Conservation (phyloP, 2,888 invertebrate species). For the Protonemura montana region DNA sequence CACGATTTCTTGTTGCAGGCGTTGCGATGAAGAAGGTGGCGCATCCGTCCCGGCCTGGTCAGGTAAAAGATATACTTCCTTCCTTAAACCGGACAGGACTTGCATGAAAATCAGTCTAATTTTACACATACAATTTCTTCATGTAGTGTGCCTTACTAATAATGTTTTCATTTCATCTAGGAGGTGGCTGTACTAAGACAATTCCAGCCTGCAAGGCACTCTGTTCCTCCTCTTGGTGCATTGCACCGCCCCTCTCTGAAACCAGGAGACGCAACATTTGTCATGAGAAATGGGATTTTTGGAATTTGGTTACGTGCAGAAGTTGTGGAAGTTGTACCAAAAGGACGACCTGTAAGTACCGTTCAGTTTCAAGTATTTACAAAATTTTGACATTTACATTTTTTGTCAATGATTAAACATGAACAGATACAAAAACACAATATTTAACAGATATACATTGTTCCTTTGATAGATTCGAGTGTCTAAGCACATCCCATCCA, state of each 20-base stretch:
- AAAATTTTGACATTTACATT: no score
- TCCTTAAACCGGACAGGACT: neutral
- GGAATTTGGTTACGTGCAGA: constrained; percentile 71
- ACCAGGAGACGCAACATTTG: constrained; percentile 66
- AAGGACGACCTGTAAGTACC: constrained; percentile 55
- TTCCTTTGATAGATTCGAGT: neutral
- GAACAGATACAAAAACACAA: no score
- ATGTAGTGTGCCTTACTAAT: neutral
- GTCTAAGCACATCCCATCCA: neutral
- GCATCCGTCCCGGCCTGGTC: constrained; percentile 54
- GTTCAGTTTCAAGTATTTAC: no score
- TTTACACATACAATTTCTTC: neutral
- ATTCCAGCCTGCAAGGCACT: constrained; percentile 42
- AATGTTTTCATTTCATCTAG: neutral
- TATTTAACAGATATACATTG: no score
- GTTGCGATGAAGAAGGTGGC: constrained; percentile 58
- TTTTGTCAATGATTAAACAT: no score
- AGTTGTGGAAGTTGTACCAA: constrained; percentile 61
- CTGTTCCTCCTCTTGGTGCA: constrained; percentile 66
- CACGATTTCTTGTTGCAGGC: constrained; percentile 45
- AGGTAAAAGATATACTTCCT: neutral
- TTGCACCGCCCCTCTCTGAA: constrained; percentile 62
- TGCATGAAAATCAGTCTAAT: neutral
- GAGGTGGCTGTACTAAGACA: constrained; percentile 51
- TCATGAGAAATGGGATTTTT: constrained; percentile 68